Percentiles rank a stretch among this genome's conserved stretches.
These are phyloP conservation scores for Himalopsyche tibetana DNA, from an alignment of 2,888 invertebrate genomes.

Conservation along the genomic window DNA sequence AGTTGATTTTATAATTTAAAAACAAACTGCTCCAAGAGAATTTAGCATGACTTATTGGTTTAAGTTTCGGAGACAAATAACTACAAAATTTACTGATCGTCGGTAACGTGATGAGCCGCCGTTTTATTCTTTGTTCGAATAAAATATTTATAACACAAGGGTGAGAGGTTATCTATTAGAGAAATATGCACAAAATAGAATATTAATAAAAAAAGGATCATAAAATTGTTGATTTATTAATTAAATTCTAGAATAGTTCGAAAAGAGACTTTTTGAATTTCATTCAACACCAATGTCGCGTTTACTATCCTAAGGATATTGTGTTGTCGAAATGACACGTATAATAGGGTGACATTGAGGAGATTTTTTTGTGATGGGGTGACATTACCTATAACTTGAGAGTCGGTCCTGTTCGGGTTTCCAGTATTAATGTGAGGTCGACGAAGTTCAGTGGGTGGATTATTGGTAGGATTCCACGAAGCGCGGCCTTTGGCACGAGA, in stretches of 20 bases:
- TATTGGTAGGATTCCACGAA: conserved; percentile 73
- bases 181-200: neutral
- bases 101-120: neutral
- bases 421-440: conserved; percentile 70
- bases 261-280: no score
- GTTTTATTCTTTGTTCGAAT: neutral
- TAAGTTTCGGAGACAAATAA: neutral
- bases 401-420: conserved; percentile 27
- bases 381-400: conserved; percentile 53
- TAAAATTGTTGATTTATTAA: no score
- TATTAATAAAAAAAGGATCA: no score
- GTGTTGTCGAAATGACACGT: conserved; percentile 13
- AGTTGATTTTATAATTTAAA: no score
- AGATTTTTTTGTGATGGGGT: neutral
- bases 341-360: conserved; percentile 23
- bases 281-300: no score
- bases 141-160: conserved; percentile 8
- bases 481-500: conserved; percentile 76
- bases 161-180: conserved; percentile 12
- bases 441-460: conserved; percentile 74
- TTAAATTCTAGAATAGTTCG: no score
- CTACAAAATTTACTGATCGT: neutral
- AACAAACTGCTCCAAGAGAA: no score
- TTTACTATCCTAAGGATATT: neutral
- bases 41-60: neutral